These are phyloP conservation scores for Heteromurus nitidus DNA, from an alignment of 2,888 invertebrate species.

Conservation along the genomic window DNA sequence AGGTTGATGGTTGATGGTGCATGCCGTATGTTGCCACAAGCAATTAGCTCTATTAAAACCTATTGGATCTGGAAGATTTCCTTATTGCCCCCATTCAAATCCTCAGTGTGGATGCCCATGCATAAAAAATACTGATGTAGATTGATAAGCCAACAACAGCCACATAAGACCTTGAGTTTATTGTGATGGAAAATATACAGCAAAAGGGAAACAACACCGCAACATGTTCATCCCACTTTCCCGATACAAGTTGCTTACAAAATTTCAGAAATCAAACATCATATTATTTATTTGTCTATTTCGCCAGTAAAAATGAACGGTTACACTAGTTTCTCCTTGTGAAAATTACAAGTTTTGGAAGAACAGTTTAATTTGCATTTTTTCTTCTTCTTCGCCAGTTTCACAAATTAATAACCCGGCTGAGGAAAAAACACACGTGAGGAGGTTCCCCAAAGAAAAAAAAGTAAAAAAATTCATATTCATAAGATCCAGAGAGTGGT, in stretches of 20 bases:
- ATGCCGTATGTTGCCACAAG: constrained; percentile 57
- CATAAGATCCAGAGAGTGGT: not conserved
- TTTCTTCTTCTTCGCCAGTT: constrained; percentile 10
- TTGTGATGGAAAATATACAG: too few relatives aligned
- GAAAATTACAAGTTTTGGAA: constrained; percentile 29
- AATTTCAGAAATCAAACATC: too few relatives aligned
- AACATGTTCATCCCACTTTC: not conserved
- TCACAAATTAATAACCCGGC: constrained; percentile 25
- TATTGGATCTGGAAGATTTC: constrained; percentile 11
- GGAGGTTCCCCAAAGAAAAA: constrained; percentile 3
- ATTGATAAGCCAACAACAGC: not conserved
- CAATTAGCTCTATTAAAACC: constrained; percentile 24
- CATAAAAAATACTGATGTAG: not conserved
- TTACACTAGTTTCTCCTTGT: not conserved
- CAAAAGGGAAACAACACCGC: not conserved
- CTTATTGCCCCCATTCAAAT: not conserved
- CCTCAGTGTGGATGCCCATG: not conserved
- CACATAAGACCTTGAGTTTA: too few relatives aligned
- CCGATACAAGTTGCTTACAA: too few relatives aligned
- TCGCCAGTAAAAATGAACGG: constrained; percentile 34
- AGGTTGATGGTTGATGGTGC: constrained; percentile 28
- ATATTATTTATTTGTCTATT: too few relatives aligned
- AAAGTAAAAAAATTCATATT: constrained; percentile 30
- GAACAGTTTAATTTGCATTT: constrained; percentile 39
- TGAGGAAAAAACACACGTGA: not conserved